These are phyloP conservation scores for Crypturellus undulatus DNA, from an alignment of 2,113 vertebrate genomes.

Conservation along the genomic window DNA sequence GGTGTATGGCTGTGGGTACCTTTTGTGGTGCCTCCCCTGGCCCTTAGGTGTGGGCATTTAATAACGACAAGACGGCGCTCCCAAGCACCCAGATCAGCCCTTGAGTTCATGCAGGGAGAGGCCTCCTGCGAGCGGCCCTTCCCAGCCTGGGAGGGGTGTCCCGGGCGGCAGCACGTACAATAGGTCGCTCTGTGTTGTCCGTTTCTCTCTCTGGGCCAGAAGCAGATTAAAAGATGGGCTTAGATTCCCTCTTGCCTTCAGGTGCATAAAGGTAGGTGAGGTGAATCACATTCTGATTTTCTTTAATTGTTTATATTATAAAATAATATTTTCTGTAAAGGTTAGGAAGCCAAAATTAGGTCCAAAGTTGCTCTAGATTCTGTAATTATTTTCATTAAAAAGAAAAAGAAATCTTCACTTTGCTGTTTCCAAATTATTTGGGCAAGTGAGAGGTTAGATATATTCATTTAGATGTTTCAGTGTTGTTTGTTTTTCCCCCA, in stretches of 20 bases:
- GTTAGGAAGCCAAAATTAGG: neutral
- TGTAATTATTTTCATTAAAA: neutral
- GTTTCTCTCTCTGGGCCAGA: neutral
- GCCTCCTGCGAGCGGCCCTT: neutral
- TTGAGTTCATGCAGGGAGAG: neutral
- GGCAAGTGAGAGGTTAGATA: neutral
- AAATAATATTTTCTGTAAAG: neutral
- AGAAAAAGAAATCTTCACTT: neutral
- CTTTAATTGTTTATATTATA: neutral
- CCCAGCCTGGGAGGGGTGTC: neutral
- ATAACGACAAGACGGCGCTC: neutral
- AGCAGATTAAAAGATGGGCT: neutral
- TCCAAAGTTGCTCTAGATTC: neutral
- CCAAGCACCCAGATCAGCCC: neutral
- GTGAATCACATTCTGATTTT: neutral
- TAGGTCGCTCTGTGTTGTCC: neutral
- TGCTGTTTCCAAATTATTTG: neutral
- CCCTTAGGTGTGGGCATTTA: neutral
- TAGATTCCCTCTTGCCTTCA: neutral
- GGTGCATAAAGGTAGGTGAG: neutral
- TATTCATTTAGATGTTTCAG: neutral
- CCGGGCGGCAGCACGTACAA: neutral
- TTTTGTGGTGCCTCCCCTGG: neutral
- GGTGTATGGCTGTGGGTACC: neutral
- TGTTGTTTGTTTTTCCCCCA: neutral